Evolutionary conservation across 1,140 invertebrate genomes (phyloP).

Genomic region (Acyrthosiphon pisum): DNA sequence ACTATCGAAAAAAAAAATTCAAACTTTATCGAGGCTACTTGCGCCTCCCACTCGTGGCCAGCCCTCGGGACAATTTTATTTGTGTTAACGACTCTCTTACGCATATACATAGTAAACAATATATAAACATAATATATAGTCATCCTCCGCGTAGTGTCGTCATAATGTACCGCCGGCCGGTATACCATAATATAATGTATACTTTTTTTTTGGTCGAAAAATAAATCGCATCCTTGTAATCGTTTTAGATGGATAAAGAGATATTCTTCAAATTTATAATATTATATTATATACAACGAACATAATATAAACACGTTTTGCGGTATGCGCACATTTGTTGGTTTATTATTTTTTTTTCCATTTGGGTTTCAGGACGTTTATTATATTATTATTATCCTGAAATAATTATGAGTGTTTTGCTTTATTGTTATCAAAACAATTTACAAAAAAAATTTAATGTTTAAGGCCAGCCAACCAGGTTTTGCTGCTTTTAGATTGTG

Average conservation of each 20-base stretch:
- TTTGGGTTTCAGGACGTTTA: neutral
- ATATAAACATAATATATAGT: neutral
- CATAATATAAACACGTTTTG: slow-evolving; percentile 2
- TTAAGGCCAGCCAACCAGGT: neutral
- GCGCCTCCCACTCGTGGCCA: neutral
- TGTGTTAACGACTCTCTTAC: neutral
- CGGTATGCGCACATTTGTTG: neutral
- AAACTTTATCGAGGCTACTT: neutral
- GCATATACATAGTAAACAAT: neutral
- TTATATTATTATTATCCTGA: neutral
- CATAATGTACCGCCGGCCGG: neutral
- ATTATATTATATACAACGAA: neutral
- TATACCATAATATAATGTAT: neutral
- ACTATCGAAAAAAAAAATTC: neutral
- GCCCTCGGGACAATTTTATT: neutral
- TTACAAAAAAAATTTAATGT: neutral
- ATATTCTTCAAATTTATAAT: slow-evolving; percentile 5
- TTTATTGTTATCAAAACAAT: neutral
- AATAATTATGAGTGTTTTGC: neutral
- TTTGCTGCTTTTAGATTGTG: neutral
- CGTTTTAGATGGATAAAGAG: slow-evolving; percentile 12
- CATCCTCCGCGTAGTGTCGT: neutral
- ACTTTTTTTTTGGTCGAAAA: neutral
- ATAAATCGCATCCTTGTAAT: neutral
- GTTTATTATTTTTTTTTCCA: slow-evolving; percentile 14